phyloP scores from a whole-genome alignment of 2,797 vertebrate species.

The Ciconia nigra region DNA sequence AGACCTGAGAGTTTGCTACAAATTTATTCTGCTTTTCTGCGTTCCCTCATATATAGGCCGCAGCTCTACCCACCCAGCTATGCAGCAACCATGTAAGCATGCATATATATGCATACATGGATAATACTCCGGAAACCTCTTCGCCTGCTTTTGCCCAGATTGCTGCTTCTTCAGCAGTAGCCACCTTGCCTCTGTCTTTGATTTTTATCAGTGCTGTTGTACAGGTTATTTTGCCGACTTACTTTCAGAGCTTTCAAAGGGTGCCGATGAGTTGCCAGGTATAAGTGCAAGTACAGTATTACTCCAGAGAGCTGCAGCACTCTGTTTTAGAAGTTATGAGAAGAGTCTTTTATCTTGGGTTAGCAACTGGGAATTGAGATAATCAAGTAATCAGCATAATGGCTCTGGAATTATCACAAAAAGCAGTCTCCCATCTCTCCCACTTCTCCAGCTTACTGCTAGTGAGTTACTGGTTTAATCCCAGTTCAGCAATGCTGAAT shows the following conservation, averaged over 20 bases:
- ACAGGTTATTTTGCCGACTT: neutral
- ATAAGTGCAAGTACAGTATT: neutral
- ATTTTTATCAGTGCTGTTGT: neutral
- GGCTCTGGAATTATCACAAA: neutral
- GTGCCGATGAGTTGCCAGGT: neutral
- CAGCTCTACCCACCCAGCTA: neutral
- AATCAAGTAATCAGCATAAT: conserved; percentile 15
- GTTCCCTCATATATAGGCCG: neutral
- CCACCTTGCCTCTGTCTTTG: neutral
- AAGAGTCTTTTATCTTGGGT: neutral
- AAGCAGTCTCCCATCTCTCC: neutral
- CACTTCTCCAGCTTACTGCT: neutral
- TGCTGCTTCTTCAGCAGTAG: neutral
- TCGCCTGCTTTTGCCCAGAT: neutral
- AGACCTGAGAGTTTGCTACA: neutral
- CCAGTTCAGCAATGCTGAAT: neutral
- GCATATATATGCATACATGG: neutral
- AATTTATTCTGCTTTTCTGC: neutral
- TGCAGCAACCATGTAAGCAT: neutral
- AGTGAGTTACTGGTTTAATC: conserved; percentile 11
- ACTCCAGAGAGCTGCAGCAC: conserved; percentile 1
- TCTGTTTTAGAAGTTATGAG: neutral
- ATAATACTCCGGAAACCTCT: neutral
- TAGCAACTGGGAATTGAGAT: neutral
- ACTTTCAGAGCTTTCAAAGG: neutral